A percentile compares a stretch with the other conserved stretches of the same genome.
phyloP scores from a whole-genome alignment of 2,797 vertebrate species.

The Antrozous pallidus region DNA sequence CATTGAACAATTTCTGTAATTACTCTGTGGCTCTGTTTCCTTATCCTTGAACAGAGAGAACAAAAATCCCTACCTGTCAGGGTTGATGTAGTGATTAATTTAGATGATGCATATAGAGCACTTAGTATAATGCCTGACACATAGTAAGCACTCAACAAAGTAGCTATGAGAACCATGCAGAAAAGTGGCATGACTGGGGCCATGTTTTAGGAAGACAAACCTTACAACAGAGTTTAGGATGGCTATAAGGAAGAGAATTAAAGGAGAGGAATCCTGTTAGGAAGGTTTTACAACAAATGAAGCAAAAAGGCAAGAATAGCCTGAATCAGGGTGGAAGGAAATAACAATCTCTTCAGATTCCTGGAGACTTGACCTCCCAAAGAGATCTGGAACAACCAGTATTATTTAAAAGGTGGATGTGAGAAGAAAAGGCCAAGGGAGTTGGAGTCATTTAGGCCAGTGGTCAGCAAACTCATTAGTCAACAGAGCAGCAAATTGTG shows the following conservation, averaged over 20 bases:
- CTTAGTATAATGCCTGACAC: neutral
- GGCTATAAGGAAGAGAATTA: neutral
- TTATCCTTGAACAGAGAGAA: neutral
- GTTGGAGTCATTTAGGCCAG: neutral
- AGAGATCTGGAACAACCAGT: neutral
- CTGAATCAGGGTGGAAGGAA: neutral
- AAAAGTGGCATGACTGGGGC: neutral
- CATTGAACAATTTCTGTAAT: neutral
- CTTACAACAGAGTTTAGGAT: neutral
- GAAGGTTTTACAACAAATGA: neutral
- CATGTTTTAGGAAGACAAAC: neutral
- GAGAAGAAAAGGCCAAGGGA: constrained; percentile 25
- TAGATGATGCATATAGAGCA: neutral
- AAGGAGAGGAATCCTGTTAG: neutral
- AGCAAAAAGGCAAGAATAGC: neutral
- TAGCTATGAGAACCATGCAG: neutral
- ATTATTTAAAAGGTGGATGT: constrained; percentile 4
- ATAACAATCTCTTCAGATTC: neutral
- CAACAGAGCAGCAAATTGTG: no score
- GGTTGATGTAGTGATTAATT: neutral
- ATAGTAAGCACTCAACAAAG: neutral
- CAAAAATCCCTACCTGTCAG: neutral
- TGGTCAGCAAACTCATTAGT: no score
- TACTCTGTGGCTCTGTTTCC: neutral
- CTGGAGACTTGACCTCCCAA: neutral